Evolutionary conservation across 1,140 invertebrate species (phyloP), one percentile per base, ranked within the genome.

Genomic region (Caenorhabditis brenneri): DNA sequence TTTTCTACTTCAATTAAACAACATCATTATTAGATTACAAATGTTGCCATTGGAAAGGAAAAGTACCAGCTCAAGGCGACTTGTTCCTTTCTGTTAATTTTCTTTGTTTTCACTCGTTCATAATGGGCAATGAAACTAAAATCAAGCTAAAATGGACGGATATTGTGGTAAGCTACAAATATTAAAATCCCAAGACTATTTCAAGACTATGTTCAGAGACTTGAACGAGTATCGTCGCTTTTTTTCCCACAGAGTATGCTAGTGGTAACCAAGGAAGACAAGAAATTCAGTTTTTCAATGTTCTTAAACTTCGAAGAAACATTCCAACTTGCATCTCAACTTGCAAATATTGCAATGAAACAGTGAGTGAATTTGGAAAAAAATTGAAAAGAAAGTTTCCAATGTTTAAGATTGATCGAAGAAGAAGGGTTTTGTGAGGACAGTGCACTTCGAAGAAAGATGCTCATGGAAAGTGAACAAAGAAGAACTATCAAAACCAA

Each of bases 311-410:
- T 95, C 90, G 93, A 93, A 51, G 96, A 99, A 91, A 96, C 96
- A 0, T 97, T 95, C 92, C 93, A 93, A 53, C 91, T 98, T 81
- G 97, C 98, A 94, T 94, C 96, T 88, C 97, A 98, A 92, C 92
- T 99, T 48, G 95, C 95, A 60, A 98, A 98, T 92, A 94, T 98
- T 92, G 96, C 96, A 55, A 97, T 98, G 94, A 96, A 96, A 93
- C 94, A 96, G 93, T 94, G 91, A 91, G 31, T 19, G n/a, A n/a
- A n/a, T n/a, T n/a, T n/a, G n/a, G n/a, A n/a, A n/a, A n/a, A n/a
- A 46, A 46, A 46, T 46, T 46, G 10, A 46, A 46, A 46, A 46
- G 0, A 4, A 46, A n/a, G n/a, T n/a, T n/a, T n/a, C n/a, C n/a
- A n/a, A n/a, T 82, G 33, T 86, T 39, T 69, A 42, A 92, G 92